Evolutionary conservation across 2,113 vertebrate species (phyloP), one percentile per base, ranked within the genome.

Genomic region (Ahaetulla prasina): DNA sequence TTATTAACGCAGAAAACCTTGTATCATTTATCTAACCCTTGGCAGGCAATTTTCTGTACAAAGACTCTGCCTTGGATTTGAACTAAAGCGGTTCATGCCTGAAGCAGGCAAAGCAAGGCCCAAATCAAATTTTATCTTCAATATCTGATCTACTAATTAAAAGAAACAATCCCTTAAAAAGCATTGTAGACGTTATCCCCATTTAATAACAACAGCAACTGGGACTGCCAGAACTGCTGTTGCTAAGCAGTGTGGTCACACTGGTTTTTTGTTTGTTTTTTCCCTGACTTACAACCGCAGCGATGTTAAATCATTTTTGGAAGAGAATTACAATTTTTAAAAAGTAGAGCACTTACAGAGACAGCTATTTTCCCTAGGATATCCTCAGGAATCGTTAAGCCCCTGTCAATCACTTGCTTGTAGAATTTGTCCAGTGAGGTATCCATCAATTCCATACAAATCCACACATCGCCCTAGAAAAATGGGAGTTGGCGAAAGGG

Each of bases 381-480:
- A 95, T 99, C 98, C 95, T 99, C 99, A 0, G 99, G 99, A 95
- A 99, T 99, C 1, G 95, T 98, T 96, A 98, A 97, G 68, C 98
- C 98, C 96, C 99, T 99, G 97, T 99, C 99, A 57, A 99, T 99
- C 91, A 99, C 99, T 20, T 99, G 98, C 95, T 99, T 99, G 97
- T 99, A 99, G 97, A 99, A 99, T 95, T 99, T 99, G 95, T 99
- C 99, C 96, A 99, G 97, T 9, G 99, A 99, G 0, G 99, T 99
- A 96, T 99, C 99, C 99, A 99, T 99, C 95, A 99, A 97, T 96
- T 99, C 99, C 99, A 99, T 99, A 95, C 99, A 99, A 96, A 99
- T 99, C 99, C 99, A 99, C 53, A 99, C 99, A 0, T 99, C 99
- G 10, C 99, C 99, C 99, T 99, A 96, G 63, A 90, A 94, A 96